Evolutionary conservation across 2,888 invertebrate genomes (phyloP).

Genomic region (Megastigmus dorsalis): DNA sequence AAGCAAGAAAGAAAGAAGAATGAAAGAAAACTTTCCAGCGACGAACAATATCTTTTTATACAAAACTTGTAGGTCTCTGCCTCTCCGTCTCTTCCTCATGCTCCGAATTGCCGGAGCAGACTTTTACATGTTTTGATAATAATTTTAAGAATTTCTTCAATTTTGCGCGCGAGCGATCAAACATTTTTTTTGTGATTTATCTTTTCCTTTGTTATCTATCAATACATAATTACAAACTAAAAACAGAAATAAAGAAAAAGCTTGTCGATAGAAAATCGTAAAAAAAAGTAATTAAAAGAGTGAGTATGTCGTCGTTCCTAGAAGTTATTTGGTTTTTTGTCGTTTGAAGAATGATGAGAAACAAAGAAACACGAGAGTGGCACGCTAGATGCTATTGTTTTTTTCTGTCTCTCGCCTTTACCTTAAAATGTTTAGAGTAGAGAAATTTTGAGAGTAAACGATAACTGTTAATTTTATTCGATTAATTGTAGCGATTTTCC

Average conservation of each 20-base stretch:
- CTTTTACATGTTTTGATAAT: conserved; percentile 51
- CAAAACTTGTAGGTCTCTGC: conserved; percentile 52
- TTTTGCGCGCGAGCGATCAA: conserved; percentile 10
- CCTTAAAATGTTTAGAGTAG: conserved; percentile 44
- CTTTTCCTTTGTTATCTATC: conserved; percentile 10
- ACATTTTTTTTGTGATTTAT: conserved; percentile 9
- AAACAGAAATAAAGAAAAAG: conserved; percentile 12
- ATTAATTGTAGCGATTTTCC: conserved; percentile 46
- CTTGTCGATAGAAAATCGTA: background rate
- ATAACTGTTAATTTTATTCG: conserved; percentile 48
- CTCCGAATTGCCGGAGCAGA: conserved; percentile 5
- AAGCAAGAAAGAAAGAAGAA: conserved; percentile 9
- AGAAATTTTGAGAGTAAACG: conserved; percentile 35
- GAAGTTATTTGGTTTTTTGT: conserved; percentile 25
- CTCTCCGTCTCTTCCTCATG: conserved; percentile 52
- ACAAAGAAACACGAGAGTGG: conserved; percentile 22
- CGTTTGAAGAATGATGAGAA: conserved; percentile 20
- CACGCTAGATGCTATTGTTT: conserved; percentile 42
- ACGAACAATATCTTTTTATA: conserved; percentile 53
- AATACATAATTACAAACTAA: conserved; percentile 3
- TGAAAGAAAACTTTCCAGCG: conserved; percentile 48
- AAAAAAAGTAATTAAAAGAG: conserved; percentile 2
- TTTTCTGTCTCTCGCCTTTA: conserved; percentile 39
- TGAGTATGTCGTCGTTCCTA: conserved; percentile 37
- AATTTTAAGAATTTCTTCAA: conserved; percentile 48